Evolutionary conservation across 1,140 invertebrate species (phyloP), one percentile per base, ranked within the genome.

Genomic region (Doryteuthis pealeii): DNA sequence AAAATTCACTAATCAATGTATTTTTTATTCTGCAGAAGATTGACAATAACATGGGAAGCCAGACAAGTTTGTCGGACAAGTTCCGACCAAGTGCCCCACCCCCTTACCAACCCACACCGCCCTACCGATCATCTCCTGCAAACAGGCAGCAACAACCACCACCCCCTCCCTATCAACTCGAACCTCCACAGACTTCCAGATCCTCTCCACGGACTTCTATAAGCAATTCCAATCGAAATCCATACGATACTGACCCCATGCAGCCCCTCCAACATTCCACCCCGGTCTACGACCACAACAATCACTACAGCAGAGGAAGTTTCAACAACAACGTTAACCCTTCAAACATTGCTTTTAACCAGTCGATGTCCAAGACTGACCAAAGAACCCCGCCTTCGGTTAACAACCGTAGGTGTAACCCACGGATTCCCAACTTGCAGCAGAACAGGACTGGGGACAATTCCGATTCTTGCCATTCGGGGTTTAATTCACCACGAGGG

Each of bases 101-200:
- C 18, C 77, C 79, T 1, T 82, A 82, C 68, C 74, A 76, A 40
- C 78, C 80, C 3, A 75, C 81, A 14, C 84, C 84, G 30, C 84
- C 84, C 4, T 84, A 85, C 74, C 76, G 75, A 32, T 14, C 67
- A 15, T 40, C 72, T 26, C 77, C 71, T 70, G 35, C 10, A 74
- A 78, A 35, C 74, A 62, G 33, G 12, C 32, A 40, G 15, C 62
- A 45, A 18, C 72, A 68, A 18, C 30, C 15, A 71, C 70, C 22
- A 3, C 66, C n/a, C 30, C 30, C 22, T 8, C 65, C 15, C 1
- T 75, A 31, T 69, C 76, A 78, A 33, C 76, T 76, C 30, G 71
- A 80, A 43, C 73, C 80, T 32, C 79, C 79, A 62, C 10, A 62
- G 18, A 22, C 18, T n/a, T 62, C 54, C 18, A 22, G 18, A 62